Evolutionary conservation across 2,797 vertebrate species (phyloP).

Genomic region (Otolemur crassicaudatus): DNA sequence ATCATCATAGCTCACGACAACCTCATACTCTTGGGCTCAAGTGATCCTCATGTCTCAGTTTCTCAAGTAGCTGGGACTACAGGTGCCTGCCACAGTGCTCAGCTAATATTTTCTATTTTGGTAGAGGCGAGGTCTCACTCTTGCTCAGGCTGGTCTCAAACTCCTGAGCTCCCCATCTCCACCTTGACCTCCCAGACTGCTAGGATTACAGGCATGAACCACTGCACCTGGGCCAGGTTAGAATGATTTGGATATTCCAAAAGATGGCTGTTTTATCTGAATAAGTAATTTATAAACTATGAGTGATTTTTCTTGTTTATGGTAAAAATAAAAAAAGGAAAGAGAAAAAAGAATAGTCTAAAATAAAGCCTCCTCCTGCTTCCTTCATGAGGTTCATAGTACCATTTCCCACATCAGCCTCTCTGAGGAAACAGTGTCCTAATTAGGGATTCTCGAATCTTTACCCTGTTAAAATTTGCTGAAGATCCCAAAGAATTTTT

Average conservation of each 20-base stretch:
- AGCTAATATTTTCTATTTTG: no score
- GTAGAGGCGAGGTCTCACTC: no score
- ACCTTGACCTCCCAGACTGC: no score
- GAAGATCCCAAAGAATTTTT: neutral
- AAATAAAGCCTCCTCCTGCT: neutral
- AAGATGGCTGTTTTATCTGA: slow-evolving; percentile 48
- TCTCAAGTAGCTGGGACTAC: no score
- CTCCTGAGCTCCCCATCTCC: no score
- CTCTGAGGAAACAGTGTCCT: neutral
- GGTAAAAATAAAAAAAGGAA: neutral
- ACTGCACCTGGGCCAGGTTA: neutral
- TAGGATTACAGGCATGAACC: no score
- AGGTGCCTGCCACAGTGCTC: no score
- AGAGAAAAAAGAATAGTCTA: neutral
- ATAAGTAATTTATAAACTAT: slow-evolving; percentile 41
- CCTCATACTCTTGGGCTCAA: no score
- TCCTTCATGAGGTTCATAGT: neutral
- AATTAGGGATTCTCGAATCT: neutral
- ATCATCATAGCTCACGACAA: no score
- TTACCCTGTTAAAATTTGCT: neutral
- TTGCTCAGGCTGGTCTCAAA: no score
- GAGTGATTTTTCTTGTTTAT: slow-evolving; percentile 45
- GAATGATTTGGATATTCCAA: slow-evolving; percentile 23
- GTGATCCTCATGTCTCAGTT: no score
- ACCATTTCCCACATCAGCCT: neutral